Conservation (phyloP, 2,797 vertebrate genomes). For the Macroramphosus scolopax region DNA sequence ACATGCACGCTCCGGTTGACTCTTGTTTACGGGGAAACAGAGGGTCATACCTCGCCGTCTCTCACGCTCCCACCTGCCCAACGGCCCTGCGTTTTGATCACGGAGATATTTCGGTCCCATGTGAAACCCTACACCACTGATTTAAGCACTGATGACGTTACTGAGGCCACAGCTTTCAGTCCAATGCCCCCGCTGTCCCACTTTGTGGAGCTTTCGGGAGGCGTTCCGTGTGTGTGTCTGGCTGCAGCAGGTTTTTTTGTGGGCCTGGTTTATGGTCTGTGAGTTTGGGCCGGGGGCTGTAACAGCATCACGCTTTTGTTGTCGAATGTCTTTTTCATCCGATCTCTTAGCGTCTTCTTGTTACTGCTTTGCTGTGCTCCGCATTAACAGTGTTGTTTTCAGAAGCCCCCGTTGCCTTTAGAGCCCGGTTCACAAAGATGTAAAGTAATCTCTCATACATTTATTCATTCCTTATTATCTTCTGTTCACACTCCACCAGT, state of each 20-base stretch:
- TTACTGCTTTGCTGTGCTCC: conserved; percentile 5
- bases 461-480: no score
- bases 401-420: not conserved
- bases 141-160: conserved; percentile 50
- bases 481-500: no score
- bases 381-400: no score
- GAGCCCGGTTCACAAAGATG: no score
- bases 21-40: conserved; percentile 43
- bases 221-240: conserved; percentile 1
- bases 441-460: no score
- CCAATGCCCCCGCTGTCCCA: conserved; percentile 7
- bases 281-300: conserved; percentile 8
- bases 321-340: conserved; percentile 10
- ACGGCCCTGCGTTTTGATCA: conserved; percentile 31
- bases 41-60: conserved; percentile 22
- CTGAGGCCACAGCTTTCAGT: conserved; percentile 28
- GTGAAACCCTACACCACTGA: conserved; percentile 59
- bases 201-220: conserved; percentile 1
- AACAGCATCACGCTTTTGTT: conserved; percentile 20
- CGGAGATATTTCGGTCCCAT: conserved; percentile 45
- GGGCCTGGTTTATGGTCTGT: no score
- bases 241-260: no score
- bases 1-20: conserved; percentile 37
- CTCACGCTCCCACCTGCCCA: conserved; percentile 15
- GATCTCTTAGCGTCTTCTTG: conserved; percentile 19